These are phyloP conservation scores for Cyprinella venusta DNA, from an alignment of 2,797 vertebrate genomes.

Conservation along the genomic window DNA sequence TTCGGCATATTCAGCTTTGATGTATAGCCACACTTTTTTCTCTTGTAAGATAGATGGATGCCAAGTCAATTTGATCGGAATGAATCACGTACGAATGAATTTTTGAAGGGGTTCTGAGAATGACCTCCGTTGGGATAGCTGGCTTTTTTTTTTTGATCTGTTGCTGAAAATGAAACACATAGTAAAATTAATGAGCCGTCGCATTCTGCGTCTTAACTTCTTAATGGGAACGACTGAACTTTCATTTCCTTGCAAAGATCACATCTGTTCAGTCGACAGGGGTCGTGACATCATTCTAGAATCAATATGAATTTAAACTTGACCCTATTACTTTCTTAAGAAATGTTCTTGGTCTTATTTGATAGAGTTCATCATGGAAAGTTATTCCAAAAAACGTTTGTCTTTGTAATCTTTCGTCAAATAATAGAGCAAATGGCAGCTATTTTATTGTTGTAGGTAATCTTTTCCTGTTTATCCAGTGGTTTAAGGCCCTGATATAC, in stretches of 20 bases:
- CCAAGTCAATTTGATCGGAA: not conserved
- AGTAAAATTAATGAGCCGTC: slow-evolving; percentile 22
- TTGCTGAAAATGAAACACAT: slow-evolving; percentile 49
- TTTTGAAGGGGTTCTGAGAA: slow-evolving; percentile 1
- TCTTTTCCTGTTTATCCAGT: no score
- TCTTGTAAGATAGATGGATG: slow-evolving; percentile 2
- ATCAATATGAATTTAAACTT: slow-evolving; percentile 7
- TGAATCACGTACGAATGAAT: not conserved
- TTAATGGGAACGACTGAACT: not conserved
- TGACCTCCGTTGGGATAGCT: not conserved
- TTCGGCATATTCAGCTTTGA: slow-evolving; percentile 11
- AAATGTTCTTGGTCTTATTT: not conserved
- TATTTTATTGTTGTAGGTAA: not conserved
- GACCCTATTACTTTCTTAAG: not conserved
- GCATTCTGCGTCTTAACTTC: not conserved
- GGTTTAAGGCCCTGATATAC: not conserved
- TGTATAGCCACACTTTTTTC: not conserved
- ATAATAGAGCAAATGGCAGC: not conserved
- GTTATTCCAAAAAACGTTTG: not conserved
- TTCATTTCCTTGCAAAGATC: slow-evolving; percentile 18
- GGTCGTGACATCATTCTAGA: slow-evolving; percentile 1
- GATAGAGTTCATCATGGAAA: no score
- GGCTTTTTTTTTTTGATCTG: slow-evolving; percentile 22
- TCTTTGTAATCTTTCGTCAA: not conserved
- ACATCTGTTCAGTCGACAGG: not conserved